These are phyloP conservation scores for Geotrupes spiniger DNA, from an alignment of 2,888 invertebrate genomes.

Conservation along the genomic window DNA sequence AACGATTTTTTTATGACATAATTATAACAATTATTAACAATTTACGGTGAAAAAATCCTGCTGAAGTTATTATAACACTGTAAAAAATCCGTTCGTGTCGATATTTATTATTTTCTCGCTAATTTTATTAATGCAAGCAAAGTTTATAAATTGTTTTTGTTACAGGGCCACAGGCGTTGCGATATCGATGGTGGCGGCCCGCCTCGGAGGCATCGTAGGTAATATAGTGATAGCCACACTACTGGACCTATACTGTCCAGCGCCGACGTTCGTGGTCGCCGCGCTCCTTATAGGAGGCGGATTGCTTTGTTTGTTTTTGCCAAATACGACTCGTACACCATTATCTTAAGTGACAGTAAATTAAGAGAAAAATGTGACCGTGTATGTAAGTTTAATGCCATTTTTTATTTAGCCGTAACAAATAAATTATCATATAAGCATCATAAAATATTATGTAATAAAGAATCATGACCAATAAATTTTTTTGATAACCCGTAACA, in stretches of 20 bases:
- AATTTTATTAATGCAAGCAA: no score
- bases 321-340: constrained; percentile 85
- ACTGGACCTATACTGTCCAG: constrained; percentile 84
- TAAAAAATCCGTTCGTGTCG: no score
- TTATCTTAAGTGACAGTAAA: constrained; percentile 41
- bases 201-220: constrained; percentile 85
- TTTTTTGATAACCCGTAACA: no score
- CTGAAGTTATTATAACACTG: no score
- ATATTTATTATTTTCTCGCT: no score
- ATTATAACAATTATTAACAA: no score
- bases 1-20: no score
- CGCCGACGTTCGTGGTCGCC: constrained; percentile 89
- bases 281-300: constrained; percentile 82
- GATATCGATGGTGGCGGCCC: constrained; percentile 84
- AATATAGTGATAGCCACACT: constrained; percentile 87
- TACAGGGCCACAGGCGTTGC: constrained; percentile 86
- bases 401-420: no score
- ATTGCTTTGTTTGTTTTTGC: constrained; percentile 81
- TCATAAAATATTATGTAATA: no score
- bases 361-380: background rate
- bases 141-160: constrained; percentile 21
- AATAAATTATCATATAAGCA: no score
- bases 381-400: constrained; percentile 1
- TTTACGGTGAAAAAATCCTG: no score
- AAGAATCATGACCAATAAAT: no score